These are phyloP conservation scores for Phyllotis vaccarum DNA, from an alignment of 2,797 vertebrate species.

Conservation along the genomic window DNA sequence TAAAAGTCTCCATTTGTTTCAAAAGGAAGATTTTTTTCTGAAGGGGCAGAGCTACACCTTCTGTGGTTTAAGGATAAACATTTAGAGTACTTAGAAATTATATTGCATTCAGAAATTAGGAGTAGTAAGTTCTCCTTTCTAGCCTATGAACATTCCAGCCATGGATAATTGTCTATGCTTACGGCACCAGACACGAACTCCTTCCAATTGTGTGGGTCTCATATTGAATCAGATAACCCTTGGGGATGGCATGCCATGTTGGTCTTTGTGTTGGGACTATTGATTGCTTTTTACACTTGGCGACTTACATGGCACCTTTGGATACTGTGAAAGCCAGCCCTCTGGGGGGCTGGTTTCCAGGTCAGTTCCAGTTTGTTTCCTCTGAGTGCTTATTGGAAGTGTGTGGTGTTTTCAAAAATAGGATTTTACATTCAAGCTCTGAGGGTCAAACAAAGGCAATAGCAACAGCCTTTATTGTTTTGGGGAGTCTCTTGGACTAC, in stretches of 20 bases:
- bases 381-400: not conserved
- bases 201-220: not conserved
- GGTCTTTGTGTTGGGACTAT: not conserved
- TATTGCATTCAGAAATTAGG: not conserved
- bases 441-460: not conserved
- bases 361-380: not conserved
- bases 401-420: not conserved
- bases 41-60: not conserved
- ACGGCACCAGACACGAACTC: not conserved
- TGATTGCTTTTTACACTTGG: not conserved
- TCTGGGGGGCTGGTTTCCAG: not conserved
- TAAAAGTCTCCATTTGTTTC: not conserved
- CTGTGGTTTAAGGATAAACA: not conserved
- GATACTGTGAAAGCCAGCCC: not conserved
- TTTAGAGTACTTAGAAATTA: not conserved
- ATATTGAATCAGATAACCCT: not conserved
- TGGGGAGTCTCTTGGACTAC: not conserved
- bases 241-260: not conserved
- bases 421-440: not conserved
- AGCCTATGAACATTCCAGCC: not conserved
- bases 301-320: not conserved
- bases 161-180: not conserved
- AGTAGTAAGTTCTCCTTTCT: not conserved
- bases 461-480: not conserved
- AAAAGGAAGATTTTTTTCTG: not conserved